Conservation (phyloP, 2,113 vertebrate species). For the Calonectris borealis region DNA sequence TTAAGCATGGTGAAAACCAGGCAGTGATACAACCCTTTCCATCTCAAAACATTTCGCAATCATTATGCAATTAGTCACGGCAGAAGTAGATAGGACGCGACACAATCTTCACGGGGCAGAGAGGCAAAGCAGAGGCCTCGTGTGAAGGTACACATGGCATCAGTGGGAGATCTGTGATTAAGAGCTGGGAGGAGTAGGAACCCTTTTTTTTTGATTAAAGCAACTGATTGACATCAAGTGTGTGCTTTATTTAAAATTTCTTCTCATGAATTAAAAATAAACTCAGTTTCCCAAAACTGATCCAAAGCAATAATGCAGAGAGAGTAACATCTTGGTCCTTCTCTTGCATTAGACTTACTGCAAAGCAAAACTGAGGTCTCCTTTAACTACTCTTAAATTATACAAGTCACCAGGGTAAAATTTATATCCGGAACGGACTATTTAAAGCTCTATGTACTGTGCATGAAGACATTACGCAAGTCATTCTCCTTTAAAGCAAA, state of each 20-base stretch:
- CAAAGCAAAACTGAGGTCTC: neutral
- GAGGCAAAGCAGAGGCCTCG: neutral
- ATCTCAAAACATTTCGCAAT: neutral
- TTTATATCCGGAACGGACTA: neutral
- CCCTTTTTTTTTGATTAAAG: neutral
- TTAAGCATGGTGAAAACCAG: neutral
- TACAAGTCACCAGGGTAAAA: neutral
- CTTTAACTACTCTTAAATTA: neutral
- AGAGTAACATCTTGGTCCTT: neutral
- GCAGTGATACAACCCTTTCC: neutral
- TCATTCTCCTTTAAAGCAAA: neutral
- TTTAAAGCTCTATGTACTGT: neutral
- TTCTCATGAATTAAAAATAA: neutral
- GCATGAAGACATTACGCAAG: neutral
- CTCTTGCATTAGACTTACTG: neutral
- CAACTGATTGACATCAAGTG: neutral
- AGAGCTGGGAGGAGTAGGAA: neutral
- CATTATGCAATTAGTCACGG: neutral
- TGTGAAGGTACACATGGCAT: neutral
- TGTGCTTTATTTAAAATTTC: neutral
- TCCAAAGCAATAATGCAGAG: neutral
- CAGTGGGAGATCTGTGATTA: neutral
- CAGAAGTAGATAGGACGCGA: neutral
- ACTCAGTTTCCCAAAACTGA: neutral
- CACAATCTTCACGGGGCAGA: neutral